Evolutionary conservation across 1,140 invertebrate genomes (phyloP).

Genomic region (Matsumurasca onukii): DNA sequence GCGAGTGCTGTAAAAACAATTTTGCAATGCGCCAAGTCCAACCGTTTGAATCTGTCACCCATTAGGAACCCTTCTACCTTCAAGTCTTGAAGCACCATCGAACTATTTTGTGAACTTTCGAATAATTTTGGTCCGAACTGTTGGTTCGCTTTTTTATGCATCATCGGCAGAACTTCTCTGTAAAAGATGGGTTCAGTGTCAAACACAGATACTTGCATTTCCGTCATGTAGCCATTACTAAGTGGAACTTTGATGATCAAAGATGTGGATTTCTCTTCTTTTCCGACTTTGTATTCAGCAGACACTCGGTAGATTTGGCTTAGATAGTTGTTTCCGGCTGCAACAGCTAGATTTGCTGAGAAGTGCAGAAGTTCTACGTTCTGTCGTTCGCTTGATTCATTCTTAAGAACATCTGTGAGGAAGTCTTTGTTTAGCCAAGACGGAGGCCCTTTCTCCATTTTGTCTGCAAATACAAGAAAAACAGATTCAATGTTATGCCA

Average conservation of each 20-base stretch:
- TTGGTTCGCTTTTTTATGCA: not conserved
- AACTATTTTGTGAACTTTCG: not conserved
- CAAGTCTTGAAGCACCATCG: slow-evolving; percentile 1
- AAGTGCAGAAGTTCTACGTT: not conserved
- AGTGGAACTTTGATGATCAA: slow-evolving; percentile 8
- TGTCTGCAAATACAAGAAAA: too few relatives aligned
- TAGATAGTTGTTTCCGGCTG: slow-evolving; percentile 5
- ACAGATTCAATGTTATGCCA: too few relatives aligned
- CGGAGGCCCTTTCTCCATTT: too few relatives aligned
- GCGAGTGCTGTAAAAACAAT: slow-evolving; percentile 4
- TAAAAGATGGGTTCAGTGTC: not conserved
- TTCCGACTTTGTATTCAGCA: not conserved
- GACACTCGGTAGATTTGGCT: not conserved
- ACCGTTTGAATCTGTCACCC: not conserved
- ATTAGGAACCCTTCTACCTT: not conserved
- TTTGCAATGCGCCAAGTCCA: slow-evolving; percentile 1
- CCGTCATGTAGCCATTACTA: not conserved
- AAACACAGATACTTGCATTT: not conserved
- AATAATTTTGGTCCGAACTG: not conserved
- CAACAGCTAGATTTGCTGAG: not conserved
- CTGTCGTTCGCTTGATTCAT: not conserved
- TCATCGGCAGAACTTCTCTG: not conserved
- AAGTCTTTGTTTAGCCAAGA: not conserved
- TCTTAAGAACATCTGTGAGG: not conserved
- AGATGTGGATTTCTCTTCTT: not conserved